Percentiles rank a stretch among this genome's conserved stretches.
Evolutionary conservation across 1,140 invertebrate species (phyloP).

Genomic region (Procambarus virginalis): DNA sequence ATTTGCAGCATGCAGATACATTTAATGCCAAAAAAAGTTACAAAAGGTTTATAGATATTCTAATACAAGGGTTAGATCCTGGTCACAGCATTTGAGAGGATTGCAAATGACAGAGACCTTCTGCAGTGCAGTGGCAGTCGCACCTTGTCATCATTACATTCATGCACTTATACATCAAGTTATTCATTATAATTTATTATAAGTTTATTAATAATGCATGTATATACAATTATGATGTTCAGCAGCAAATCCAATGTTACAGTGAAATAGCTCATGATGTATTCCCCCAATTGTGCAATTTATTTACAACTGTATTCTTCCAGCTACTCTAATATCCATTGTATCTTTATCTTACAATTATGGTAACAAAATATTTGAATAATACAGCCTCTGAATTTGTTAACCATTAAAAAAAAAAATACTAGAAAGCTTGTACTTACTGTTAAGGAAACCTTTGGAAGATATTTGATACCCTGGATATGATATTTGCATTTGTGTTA

Average conservation of each 20-base stretch:
- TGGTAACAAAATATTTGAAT: constrained; percentile 10
- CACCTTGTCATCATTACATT: not conserved
- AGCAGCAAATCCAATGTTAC: not conserved
- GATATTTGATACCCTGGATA: constrained; percentile 7
- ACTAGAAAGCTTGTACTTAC: not conserved
- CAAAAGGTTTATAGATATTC: not conserved
- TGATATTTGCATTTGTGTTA: not conserved
- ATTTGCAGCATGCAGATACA: not conserved
- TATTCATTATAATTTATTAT: not conserved
- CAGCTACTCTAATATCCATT: not conserved
- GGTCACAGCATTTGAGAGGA: not conserved
- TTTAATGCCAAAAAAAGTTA: constrained; percentile 11
- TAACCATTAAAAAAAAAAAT: not conserved
- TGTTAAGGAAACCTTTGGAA: constrained; percentile 3
- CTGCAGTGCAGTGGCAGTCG: not conserved
- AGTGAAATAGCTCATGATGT: not conserved
- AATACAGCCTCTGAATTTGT: not conserved
- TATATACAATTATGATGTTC: not conserved
- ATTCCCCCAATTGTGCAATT: constrained; percentile 1
- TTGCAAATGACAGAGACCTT: not conserved
- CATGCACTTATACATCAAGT: not conserved
- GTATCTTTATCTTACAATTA: constrained; percentile 6
- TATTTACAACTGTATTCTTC: constrained; percentile 12
- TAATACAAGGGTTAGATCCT: not conserved
- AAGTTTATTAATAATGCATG: not conserved